Conservation (phyloP, 1,140 invertebrate genomes). For the Hermatobates lingyangjiaoensis region DNA sequence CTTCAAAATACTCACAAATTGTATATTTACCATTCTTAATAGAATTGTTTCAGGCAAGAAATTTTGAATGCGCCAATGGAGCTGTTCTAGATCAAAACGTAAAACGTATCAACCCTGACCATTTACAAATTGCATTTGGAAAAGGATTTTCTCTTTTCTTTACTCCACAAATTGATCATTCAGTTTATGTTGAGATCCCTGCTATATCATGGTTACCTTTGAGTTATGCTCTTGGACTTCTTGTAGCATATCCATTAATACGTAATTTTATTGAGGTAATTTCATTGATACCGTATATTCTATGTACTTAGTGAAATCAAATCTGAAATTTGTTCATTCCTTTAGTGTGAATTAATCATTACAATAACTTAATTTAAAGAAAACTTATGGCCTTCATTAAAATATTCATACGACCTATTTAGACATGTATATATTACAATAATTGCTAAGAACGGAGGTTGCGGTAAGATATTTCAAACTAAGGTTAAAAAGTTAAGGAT, state of each 20-base stretch:
- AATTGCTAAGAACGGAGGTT: no score
- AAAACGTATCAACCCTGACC: neutral
- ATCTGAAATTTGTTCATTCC: neutral
- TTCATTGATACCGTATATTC: neutral
- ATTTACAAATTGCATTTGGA: neutral
- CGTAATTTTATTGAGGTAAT: constrained; percentile 7
- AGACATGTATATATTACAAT: no score
- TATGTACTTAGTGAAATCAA: neutral
- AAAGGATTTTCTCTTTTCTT: constrained; percentile 1
- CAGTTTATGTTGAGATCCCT: constrained; percentile 6
- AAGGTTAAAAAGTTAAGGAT: no score
- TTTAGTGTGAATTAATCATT: neutral
- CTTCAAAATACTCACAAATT: no score
- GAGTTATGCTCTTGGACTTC: constrained; percentile 2
- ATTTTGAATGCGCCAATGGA: constrained; percentile 10
- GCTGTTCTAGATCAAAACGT: constrained; percentile 5
- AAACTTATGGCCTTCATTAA: no score
- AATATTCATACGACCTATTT: no score
- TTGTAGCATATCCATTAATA: constrained; percentile 5
- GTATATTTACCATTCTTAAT: no score
- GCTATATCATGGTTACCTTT: constrained; percentile 4
- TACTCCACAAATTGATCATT: constrained; percentile 8
- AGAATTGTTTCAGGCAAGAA: constrained; percentile 2
- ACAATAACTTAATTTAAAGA: neutral
- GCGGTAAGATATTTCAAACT: no score